Percentiles rank a stretch among this genome's conserved stretches.
Conservation (phyloP, 2,888 invertebrate species). For the Drosophila kanekoi region DNA sequence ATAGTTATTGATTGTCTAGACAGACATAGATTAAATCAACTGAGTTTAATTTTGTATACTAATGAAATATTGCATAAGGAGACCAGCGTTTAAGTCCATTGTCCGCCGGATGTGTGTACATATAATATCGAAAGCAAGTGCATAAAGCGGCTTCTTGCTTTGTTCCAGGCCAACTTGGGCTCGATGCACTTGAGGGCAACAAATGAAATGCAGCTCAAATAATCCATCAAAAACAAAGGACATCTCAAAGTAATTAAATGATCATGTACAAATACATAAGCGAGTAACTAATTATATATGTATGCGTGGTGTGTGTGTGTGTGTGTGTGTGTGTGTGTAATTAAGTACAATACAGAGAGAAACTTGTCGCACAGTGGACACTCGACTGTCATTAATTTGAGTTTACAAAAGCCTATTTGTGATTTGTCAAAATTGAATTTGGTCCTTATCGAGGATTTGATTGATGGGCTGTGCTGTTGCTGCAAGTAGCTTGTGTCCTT, state of each 20-base stretch:
- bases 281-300: conserved; percentile 12
- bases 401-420: conserved; percentile 77
- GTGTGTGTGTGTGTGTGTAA: conserved; percentile 42
- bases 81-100: too few species aligned
- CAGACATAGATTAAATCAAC: too few species aligned
- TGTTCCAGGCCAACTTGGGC: conserved; percentile 1
- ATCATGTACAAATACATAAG: conserved; percentile 46
- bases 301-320: conserved; percentile 11
- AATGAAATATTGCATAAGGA: too few species aligned
- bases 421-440: conserved; percentile 80
- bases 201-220: conserved; percentile 51
- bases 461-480: conserved; percentile 56
- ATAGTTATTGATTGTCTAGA: too few species aligned
- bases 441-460: conserved; percentile 72
- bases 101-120: too few species aligned
- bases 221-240: conserved; percentile 49
- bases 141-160: neutral
- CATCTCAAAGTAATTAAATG: conserved; percentile 68
- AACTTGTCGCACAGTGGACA: conserved; percentile 3
- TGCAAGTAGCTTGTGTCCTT: conserved; percentile 26
- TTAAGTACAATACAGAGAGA: conserved; percentile 47
- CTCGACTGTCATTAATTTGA: conserved; percentile 68
- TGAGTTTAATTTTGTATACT: too few species aligned
- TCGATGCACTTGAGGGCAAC: conserved; percentile 15
- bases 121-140: neutral